A percentile compares a stretch with the other conserved stretches of the same genome.
These are phyloP conservation scores for Drosophila mayri DNA, from an alignment of 1,140 invertebrate genomes.

Conservation along the genomic window DNA sequence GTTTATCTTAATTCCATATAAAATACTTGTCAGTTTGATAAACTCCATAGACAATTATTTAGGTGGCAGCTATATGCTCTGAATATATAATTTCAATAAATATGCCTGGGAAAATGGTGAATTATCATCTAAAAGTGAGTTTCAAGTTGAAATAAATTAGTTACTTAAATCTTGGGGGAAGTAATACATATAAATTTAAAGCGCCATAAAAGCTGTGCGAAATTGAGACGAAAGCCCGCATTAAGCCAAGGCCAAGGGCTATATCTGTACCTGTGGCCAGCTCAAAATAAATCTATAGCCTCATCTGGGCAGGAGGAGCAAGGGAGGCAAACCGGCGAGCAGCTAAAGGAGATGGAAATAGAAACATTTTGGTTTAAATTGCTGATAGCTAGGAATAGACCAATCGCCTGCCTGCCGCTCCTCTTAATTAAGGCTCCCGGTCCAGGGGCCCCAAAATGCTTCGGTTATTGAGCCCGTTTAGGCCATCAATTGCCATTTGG, in stretches of 20 bases:
- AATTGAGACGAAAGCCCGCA: slow-evolving; percentile 25
- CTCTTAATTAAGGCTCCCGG: slow-evolving; percentile 26
- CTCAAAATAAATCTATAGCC: slow-evolving; percentile 22
- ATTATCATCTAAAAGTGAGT: not conserved
- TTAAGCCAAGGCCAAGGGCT: slow-evolving; percentile 18
- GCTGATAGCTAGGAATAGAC: slow-evolving; percentile 8
- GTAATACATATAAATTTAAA: not conserved
- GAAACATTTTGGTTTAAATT: slow-evolving; percentile 35
- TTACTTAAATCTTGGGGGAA: not conserved
- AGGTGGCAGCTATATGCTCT: not conserved
- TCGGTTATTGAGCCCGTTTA: slow-evolving; percentile 49
- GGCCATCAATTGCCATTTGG: slow-evolving; percentile 59
- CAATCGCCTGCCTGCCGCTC: not conserved
- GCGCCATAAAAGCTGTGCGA: not conserved
- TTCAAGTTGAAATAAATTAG: not conserved
- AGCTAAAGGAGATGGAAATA: slow-evolving; percentile 25
- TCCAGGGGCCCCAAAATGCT: slow-evolving; percentile 12
- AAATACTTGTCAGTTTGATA: slow-evolving; percentile 61
- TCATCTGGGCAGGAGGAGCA: not conserved
- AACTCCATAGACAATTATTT: slow-evolving; percentile 16
- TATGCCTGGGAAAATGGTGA: not conserved
- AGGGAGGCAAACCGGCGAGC: slow-evolving; percentile 15
- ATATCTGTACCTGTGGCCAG: slow-evolving; percentile 15
- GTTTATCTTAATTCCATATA: slow-evolving; percentile 70
- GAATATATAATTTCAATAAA: not conserved